Conservation (phyloP, 2,888 invertebrate species). For the Synergus itoensis region DNA sequence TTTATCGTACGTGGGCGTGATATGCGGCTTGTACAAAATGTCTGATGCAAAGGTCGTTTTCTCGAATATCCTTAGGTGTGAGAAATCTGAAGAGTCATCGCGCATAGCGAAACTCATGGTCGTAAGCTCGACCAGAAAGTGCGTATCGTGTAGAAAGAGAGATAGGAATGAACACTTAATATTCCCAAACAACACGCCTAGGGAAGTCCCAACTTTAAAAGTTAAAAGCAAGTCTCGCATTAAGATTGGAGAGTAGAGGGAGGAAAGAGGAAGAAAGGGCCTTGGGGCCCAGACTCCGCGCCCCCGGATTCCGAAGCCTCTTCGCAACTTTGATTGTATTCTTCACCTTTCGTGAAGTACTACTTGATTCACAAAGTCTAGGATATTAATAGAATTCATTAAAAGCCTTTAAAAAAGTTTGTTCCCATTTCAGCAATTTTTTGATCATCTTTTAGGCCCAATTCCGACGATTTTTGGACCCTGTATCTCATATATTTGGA, state of each 20-base stretch:
- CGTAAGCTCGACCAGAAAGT: constrained; percentile 35
- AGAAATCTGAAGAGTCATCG: constrained; percentile 62
- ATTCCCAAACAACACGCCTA: constrained; percentile 17
- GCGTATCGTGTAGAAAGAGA: constrained; percentile 8
- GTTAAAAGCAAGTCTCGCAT: constrained; percentile 1
- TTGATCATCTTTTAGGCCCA: background rate
- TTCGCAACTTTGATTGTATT: background rate
- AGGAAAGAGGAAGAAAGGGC: constrained; percentile 17
- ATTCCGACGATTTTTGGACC: background rate
- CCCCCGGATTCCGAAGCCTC: constrained; percentile 21
- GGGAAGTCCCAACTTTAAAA: background rate
- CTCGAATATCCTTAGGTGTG: constrained; percentile 45
- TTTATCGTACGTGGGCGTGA: constrained; percentile 19
- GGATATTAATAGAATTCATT: background rate
- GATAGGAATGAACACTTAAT: constrained; percentile 3
- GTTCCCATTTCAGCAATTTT: background rate
- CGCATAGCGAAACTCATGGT: constrained; percentile 42
- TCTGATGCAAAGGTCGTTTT: constrained; percentile 11
- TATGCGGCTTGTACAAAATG: background rate
- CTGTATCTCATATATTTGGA: background rate
- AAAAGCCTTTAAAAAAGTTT: background rate
- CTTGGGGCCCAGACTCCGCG: constrained; percentile 35
- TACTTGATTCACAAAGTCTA: background rate
- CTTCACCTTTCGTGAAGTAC: background rate
- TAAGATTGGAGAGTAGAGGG: background rate